Evolutionary conservation across 2,888 invertebrate species (phyloP), one percentile per base, ranked within the genome.

Genomic region (Lottia scabra): DNA sequence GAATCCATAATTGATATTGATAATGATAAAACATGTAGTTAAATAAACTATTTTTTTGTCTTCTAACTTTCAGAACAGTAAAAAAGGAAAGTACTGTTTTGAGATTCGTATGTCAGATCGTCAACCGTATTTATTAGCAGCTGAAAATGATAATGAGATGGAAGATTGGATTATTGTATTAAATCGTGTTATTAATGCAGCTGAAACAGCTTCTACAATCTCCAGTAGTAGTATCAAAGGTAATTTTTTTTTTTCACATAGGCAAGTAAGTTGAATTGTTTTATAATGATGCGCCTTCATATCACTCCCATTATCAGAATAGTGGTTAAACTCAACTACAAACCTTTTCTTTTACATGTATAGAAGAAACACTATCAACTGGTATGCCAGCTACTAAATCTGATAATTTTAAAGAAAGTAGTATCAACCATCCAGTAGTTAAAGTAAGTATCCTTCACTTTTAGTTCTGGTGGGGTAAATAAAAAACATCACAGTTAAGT

Each of bases 41-140:
- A n/a, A n/a, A n/a, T n/a, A n/a, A n/a, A n/a, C n/a, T n/a, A n/a
- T n/a, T n/a, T n/a, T n/a, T n/a, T n/a, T 38, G 38, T 6, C 38
- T 4, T 46, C 23, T 23, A 19, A 67, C n/a, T 76, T 81, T 5
- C 83, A 90, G 95, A 96, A 95, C 91, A 91, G 94, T 23, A 96
- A 96, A 90, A 92, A 95, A 72, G 96, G 96, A 2, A 92, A 94
- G 83, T 94, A 92, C 87, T 94, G 96, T 88, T 97, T 97, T 90
- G 97, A 97, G 89, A 90, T 97, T 63, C 93, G 94, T 76, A 96
- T 96, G 95, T 93, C 93, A 27, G 93, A 95, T 8, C 95, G 95
- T 23, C 95, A 95, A 78, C 95, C 96, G 87, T 96, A 95, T 84
- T 93, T 95, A 65, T 92, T 97, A 83, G 95, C 96, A 10, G 94